Evolutionary conservation across 2,888 invertebrate species (phyloP).

Genomic region (Watsonalla binaria): DNA sequence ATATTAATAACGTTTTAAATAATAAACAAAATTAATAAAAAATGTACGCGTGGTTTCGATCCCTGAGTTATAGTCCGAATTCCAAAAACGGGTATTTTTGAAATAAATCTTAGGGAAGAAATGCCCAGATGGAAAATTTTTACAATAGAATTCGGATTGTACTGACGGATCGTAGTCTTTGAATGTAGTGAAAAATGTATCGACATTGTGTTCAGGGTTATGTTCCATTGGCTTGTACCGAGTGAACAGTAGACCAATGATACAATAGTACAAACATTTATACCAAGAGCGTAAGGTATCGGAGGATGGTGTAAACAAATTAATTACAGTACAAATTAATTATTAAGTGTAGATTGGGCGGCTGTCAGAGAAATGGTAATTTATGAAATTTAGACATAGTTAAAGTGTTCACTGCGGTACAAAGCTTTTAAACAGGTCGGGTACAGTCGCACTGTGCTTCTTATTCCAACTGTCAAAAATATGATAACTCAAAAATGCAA

Average conservation of each 20-base stretch:
- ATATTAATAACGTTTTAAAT: conserved; percentile 77
- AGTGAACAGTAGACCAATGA: conserved; percentile 38
- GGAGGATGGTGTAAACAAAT: conserved; percentile 61
- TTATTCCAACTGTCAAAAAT: conserved; percentile 3
- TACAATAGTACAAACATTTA: conserved; percentile 64
- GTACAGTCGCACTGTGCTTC: conserved; percentile 60
- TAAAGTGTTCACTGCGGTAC: conserved; percentile 56
- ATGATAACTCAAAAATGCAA: not conserved
- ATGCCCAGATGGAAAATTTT: conserved; percentile 45
- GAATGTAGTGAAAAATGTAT: conserved; percentile 69
- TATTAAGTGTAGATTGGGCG: conserved; percentile 53
- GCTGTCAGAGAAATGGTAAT: conserved; percentile 45
- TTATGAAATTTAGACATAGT: conserved; percentile 35
- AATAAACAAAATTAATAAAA: conserved; percentile 72
- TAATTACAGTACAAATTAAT: conserved; percentile 71
- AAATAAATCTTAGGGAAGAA: conserved; percentile 44
- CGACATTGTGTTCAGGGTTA: conserved; percentile 64
- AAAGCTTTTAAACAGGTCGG: conserved; percentile 48
- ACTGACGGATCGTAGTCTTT: conserved; percentile 38
- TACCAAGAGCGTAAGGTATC: conserved; percentile 53
- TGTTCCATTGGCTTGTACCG: conserved; percentile 59
- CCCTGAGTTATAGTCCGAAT: conserved; percentile 31
- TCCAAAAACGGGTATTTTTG: conserved; percentile 52
- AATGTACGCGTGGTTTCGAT: conserved; percentile 69
- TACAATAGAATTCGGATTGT: conserved; percentile 41